Evolutionary conservation across 2,797 vertebrate genomes (phyloP).

Genomic region (Mionectes olivaceus): DNA sequence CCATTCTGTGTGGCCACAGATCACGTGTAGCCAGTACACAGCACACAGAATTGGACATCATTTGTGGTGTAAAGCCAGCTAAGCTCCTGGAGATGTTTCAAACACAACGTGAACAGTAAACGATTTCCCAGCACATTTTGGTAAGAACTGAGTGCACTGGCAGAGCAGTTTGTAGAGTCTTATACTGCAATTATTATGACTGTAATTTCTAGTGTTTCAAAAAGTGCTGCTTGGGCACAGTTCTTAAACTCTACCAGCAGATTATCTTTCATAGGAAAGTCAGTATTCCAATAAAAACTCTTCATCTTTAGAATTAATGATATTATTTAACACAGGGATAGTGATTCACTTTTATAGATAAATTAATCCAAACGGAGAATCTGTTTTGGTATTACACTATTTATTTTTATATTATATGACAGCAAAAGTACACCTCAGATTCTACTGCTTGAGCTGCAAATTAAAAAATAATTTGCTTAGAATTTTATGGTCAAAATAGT

Average conservation of each 20-base stretch:
- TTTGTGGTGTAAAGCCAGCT: neutral
- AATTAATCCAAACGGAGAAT: neutral
- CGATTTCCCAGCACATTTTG: neutral
- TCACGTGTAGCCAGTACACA: fast-evolving
- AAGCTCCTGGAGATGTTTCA: neutral
- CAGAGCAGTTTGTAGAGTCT: neutral
- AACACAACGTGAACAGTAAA: neutral
- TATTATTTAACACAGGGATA: neutral
- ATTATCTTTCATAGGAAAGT: neutral
- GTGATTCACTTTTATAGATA: neutral
- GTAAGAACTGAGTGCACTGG: neutral
- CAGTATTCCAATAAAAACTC: neutral
- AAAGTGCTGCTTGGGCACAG: neutral
- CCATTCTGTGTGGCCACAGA: neutral
- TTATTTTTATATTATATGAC: neutral
- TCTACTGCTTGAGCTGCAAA: neutral
- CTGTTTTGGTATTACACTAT: neutral
- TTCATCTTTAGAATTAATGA: neutral
- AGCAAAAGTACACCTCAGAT: neutral
- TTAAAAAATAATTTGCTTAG: neutral
- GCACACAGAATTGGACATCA: neutral
- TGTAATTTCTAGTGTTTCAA: neutral
- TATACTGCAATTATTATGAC: neutral
- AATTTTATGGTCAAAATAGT: neutral
- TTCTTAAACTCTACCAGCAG: neutral